phyloP scores from a whole-genome alignment of 2,113 vertebrate species.

The Oryzias woworae region DNA sequence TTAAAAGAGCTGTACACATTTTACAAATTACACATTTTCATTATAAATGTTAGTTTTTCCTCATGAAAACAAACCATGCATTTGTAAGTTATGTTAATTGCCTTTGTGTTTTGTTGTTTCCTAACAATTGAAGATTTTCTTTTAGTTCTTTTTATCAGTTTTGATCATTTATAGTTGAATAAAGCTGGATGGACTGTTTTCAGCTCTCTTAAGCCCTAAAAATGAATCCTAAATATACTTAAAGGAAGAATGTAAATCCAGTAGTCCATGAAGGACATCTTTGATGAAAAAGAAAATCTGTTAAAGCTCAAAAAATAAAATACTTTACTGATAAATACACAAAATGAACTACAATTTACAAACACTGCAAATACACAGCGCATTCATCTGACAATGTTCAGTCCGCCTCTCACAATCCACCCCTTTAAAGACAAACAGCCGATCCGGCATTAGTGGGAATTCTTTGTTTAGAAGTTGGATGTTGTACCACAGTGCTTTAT shows the following conservation, averaged over 20 bases:
- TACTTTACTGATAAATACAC: conserved; percentile 79
- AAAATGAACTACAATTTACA: conserved; percentile 79
- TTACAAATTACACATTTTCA: conserved; percentile 72
- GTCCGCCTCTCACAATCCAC: conserved; percentile 37
- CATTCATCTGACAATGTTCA: conserved; percentile 64
- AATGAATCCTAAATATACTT: conserved; percentile 36
- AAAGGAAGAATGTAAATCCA: conserved; percentile 47
- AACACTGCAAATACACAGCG: conserved; percentile 55
- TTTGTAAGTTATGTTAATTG: no score
- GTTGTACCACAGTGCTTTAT: conserved; percentile 42
- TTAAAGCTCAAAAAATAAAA: conserved; percentile 71
- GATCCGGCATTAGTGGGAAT: conserved; percentile 36
- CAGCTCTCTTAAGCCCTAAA: conserved; percentile 28
- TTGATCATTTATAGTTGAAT: conserved; percentile 21
- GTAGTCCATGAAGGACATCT: conserved; percentile 55
- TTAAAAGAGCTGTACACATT: conserved; percentile 80
- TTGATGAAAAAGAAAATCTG: conserved; percentile 51
- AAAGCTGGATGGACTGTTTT: conserved; percentile 9
- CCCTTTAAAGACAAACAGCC: conserved; percentile 30
- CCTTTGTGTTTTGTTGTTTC: no score
- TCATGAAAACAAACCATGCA: no score
- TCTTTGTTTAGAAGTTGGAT: conserved; percentile 28
- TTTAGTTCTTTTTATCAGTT: conserved; percentile 19
- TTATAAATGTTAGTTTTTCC: conserved; percentile 46
- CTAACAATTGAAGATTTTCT: no score